Conservation (phyloP, 30 jellyfish, hydroid and myxozoan genomes). For the Aurelia sp. region DNA sequence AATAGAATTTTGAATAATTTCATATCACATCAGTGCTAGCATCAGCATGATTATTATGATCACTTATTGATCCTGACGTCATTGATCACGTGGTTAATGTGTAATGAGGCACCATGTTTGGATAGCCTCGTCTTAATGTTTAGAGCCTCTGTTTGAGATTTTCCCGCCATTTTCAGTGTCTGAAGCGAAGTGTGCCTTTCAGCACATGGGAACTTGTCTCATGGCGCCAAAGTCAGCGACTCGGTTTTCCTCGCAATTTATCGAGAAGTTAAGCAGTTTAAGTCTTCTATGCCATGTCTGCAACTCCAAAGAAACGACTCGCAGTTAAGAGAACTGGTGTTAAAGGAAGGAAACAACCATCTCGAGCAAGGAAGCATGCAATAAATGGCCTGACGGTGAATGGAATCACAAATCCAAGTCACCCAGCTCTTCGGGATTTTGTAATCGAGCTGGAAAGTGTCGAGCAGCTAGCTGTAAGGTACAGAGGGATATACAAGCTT, state of each 20-base stretch:
- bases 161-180: neutral
- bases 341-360: neutral
- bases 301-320: neutral
- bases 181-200: neutral
- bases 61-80: too few species aligned
- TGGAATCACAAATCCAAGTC: neutral
- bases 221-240: neutral
- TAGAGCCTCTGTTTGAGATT: neutral
- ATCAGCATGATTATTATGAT: too few species aligned
- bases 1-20: too few species aligned
- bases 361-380: neutral
- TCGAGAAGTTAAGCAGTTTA: neutral
- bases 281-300: neutral
- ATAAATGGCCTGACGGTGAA: neutral
- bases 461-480: slow-evolving; percentile 69
- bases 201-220: too few species aligned
- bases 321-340: neutral
- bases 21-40: too few species aligned
- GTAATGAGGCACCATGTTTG: too few species aligned
- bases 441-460: neutral
- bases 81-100: too few species aligned
- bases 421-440: neutral
- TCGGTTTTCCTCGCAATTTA: neutral
- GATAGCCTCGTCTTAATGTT: too few species aligned
- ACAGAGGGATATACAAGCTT: slow-evolving; percentile 79